Evolutionary conservation across 2,113 vertebrate genomes (phyloP).

Genomic region (Rousettus leschenaultii): DNA sequence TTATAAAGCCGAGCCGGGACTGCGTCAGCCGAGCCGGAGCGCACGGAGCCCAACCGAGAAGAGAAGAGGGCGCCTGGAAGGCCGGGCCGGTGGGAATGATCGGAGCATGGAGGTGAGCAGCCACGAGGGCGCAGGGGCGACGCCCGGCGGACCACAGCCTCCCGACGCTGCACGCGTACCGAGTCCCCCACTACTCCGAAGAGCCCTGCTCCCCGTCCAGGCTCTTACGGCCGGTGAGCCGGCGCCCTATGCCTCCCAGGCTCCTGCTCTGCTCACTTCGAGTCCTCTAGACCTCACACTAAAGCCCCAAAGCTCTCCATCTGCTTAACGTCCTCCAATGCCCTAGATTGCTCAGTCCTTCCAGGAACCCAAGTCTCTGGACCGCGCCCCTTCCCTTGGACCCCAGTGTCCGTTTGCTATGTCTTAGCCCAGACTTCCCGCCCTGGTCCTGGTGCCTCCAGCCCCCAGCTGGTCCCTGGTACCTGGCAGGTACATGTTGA

Average conservation of each 20-base stretch:
- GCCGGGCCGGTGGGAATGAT: not conserved
- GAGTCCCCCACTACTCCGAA: not conserved
- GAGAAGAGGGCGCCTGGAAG: not conserved
- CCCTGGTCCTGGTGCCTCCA: slow-evolving; percentile 52
- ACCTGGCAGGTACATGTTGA: slow-evolving; percentile 99
- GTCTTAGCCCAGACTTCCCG: slow-evolving; percentile 2
- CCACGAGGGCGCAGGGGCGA: slow-evolving; percentile 17
- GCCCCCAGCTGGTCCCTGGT: slow-evolving; percentile 69
- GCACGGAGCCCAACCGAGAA: slow-evolving; percentile 13
- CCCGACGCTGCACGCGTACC: not conserved
- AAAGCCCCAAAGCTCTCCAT: not conserved
- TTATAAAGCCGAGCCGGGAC: slow-evolving; percentile 78
- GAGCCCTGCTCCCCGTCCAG: not conserved
- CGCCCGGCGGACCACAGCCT: not conserved
- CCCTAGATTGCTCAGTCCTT: not conserved
- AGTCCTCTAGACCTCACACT: not conserved
- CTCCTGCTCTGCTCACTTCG: not conserved
- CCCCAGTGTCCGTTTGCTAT: not conserved
- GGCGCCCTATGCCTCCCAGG: not conserved
- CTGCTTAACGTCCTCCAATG: not conserved
- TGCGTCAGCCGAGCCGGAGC: slow-evolving; percentile 32
- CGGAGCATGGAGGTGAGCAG: slow-evolving; percentile 27
- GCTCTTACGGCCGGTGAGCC: not conserved
- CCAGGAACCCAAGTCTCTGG: not conserved
- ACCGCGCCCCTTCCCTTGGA: not conserved